Conservation (phyloP, 2,888 invertebrate genomes). For the Mesochorus sp. region DNA sequence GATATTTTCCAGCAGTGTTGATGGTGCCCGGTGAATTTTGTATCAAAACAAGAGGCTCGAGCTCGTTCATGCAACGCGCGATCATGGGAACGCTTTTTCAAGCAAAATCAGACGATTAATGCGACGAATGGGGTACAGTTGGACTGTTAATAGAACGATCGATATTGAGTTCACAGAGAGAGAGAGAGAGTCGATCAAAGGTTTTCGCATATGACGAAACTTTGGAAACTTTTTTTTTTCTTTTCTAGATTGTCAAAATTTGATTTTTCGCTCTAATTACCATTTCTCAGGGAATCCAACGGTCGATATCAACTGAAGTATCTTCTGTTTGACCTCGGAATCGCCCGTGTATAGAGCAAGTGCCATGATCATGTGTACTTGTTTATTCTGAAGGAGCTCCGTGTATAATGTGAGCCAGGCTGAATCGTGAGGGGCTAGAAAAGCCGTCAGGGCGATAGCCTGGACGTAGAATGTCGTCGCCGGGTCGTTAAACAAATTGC, state of each 20-base stretch:
- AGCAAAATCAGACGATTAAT: constrained; percentile 17
- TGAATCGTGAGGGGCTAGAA: constrained; percentile 81
- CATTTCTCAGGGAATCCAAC: constrained; percentile 80
- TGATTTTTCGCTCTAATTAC: constrained; percentile 69
- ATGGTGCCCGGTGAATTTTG: constrained; percentile 68
- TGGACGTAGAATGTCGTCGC: constrained; percentile 82
- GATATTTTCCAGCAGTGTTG: constrained; percentile 59
- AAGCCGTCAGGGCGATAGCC: constrained; percentile 82
- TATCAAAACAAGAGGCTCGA: constrained; percentile 77
- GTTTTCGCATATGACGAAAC: too few species aligned
- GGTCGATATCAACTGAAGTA: constrained; percentile 79
- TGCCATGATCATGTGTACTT: constrained; percentile 83
- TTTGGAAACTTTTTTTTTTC: not conserved
- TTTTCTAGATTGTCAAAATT: constrained; percentile 20
- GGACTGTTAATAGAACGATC: too few species aligned
- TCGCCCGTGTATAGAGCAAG: constrained; percentile 82
- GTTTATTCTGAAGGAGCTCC: constrained; percentile 80
- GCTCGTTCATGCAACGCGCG: constrained; percentile 76
- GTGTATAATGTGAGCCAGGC: constrained; percentile 82
- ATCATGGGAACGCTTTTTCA: constrained; percentile 72
- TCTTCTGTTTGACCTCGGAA: constrained; percentile 80
- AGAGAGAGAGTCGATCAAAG: too few species aligned
- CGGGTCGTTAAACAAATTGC: constrained; percentile 78
- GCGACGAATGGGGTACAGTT: not conserved
- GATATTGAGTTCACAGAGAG: too few species aligned